Conservation (phyloP, 2,113 vertebrate genomes). For the Cervus canadensis region DNA sequence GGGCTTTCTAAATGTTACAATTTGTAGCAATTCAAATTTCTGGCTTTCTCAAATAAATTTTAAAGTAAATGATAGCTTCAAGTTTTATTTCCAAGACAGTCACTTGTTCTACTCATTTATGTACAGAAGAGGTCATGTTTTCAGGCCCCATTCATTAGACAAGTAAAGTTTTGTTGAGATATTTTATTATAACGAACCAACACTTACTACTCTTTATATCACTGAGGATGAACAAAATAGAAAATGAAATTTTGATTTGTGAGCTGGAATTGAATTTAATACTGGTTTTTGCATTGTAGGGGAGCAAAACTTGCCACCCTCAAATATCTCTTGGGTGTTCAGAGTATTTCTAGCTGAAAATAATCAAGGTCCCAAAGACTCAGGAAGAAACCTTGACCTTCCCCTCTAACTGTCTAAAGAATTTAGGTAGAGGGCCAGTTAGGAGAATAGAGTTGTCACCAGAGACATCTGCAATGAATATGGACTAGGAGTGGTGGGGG, state of each 20-base stretch:
- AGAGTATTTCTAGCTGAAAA: neutral
- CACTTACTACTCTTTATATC: neutral
- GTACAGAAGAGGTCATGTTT: neutral
- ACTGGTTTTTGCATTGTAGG: neutral
- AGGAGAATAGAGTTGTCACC: neutral
- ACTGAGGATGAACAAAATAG: neutral
- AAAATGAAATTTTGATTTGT: conserved; percentile 2
- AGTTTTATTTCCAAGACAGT: neutral
- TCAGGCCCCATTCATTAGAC: neutral
- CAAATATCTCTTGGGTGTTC: neutral
- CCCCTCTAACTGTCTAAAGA: neutral
- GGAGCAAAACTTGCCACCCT: neutral
- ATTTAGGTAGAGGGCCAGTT: neutral
- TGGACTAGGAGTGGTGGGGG: neutral
- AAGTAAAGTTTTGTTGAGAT: neutral
- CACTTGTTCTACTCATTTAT: neutral
- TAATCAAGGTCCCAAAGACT: neutral
- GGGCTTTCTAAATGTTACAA: neutral
- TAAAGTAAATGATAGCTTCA: neutral
- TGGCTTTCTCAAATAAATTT: conserved; percentile 22
- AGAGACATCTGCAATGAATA: neutral
- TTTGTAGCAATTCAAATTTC: neutral
- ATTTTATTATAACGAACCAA: neutral
- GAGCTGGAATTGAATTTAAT: neutral
- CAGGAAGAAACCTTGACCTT: neutral